Conservation (phyloP, 2,888 invertebrate genomes). For the Phortica magna region DNA sequence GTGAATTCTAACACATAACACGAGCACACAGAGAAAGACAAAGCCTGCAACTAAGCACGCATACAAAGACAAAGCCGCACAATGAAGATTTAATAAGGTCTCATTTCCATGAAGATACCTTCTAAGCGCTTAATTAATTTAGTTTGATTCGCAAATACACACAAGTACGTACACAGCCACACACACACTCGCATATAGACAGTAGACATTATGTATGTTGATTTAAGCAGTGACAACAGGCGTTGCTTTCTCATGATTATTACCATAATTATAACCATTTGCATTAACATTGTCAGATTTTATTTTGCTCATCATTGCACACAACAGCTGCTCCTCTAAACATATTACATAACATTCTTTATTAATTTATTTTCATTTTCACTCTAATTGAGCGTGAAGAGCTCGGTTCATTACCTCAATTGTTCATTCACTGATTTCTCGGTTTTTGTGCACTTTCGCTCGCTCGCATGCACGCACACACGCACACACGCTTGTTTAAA, state of each 20-base stretch:
- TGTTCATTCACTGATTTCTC: neutral
- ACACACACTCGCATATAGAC: neutral
- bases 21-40: neutral
- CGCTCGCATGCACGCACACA: neutral
- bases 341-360: neutral
- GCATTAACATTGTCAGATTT: neutral
- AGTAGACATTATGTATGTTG: too few species aligned
- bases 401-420: neutral
- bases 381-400: slow-evolving; percentile 21
- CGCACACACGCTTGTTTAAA: neutral
- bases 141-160: neutral
- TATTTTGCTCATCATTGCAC: neutral
- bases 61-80: slow-evolving; percentile 7
- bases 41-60: neutral
- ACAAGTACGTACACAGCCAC: neutral
- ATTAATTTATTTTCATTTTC: slow-evolving; percentile 31
- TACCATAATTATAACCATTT: neutral
- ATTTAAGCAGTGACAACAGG: neutral
- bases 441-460: too few species aligned
- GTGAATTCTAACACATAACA: neutral
- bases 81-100: slow-evolving; percentile 13
- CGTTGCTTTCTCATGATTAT: neutral
- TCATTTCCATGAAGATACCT: neutral
- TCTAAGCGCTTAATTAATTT: slow-evolving; percentile 26
- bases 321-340: neutral